Evolutionary conservation across 2,797 vertebrate genomes (phyloP).

Genomic region (Karalla daura): DNA sequence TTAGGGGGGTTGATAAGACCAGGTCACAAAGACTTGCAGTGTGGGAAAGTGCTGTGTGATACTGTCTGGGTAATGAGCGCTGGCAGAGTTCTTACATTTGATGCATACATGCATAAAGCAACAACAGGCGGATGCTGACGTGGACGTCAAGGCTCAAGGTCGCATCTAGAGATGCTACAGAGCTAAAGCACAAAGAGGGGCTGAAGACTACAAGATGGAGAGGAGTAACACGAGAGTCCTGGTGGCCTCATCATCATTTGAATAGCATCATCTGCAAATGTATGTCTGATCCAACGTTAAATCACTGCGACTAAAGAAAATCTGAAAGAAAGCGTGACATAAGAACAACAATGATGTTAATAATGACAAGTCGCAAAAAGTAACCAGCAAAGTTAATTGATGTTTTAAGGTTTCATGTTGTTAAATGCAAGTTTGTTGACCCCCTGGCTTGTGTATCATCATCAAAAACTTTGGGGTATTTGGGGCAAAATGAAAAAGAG

Average conservation of each 20-base stretch:
- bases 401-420: too few relatives aligned
- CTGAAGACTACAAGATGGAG: constrained; percentile 4
- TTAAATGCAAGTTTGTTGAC: too few relatives aligned
- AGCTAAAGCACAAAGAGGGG: constrained; percentile 13
- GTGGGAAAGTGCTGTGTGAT: not conserved
- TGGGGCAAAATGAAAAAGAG: too few relatives aligned
- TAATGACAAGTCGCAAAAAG: too few relatives aligned
- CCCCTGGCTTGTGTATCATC: too few relatives aligned
- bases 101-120: constrained; percentile 50
- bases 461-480: too few relatives aligned
- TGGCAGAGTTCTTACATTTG: constrained; percentile 29
- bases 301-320: not conserved
- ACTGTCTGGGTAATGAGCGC: constrained; percentile 34
- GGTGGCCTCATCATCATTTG: constrained; percentile 16
- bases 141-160: constrained; percentile 63
- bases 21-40: not conserved
- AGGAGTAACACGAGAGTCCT: not conserved
- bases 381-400: too few relatives aligned
- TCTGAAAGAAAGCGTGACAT: not conserved
- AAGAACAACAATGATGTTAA: too few relatives aligned
- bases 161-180: constrained; percentile 19
- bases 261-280: constrained; percentile 5
- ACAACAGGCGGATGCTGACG: constrained; percentile 60
- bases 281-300: not conserved
- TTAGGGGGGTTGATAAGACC: not conserved